Conservation (phyloP, 2,888 invertebrate species). For the Drosophila hawaiiensis region DNA sequence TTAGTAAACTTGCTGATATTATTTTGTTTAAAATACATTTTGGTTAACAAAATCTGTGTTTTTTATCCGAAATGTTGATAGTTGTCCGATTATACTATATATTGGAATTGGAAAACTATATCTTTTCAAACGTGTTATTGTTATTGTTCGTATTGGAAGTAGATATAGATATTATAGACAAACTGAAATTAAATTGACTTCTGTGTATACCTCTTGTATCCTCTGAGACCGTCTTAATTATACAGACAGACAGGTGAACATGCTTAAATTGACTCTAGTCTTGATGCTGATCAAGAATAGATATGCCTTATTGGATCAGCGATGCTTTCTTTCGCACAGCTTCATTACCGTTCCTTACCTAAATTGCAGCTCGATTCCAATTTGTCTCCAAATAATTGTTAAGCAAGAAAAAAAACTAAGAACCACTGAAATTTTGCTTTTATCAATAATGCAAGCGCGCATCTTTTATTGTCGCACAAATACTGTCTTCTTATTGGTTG, state of each 20-base stretch:
- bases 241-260: background rate
- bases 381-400: background rate
- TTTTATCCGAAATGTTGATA: background rate
- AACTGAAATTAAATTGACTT: background rate
- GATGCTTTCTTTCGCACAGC: background rate
- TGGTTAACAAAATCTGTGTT: background rate
- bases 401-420: background rate
- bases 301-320: background rate
- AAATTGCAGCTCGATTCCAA: background rate
- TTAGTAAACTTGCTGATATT: background rate
- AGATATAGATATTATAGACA: no score
- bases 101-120: background rate
- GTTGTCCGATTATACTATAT: background rate
- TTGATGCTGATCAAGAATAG: background rate
- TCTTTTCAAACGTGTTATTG: accelerated
- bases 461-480: conserved; percentile 2
- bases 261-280: background rate
- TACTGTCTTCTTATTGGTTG: background rate
- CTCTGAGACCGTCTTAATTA: background rate
- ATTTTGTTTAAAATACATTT: background rate
- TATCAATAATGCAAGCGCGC: conserved; percentile 4
- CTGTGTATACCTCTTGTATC: background rate
- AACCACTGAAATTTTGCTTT: background rate
- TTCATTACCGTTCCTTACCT: background rate
- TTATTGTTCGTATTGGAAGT: no score